Percentiles rank a stretch among this genome's conserved stretches.
These are phyloP conservation scores for Drosophila eohydei DNA, from an alignment of 2,888 invertebrate genomes.

Conservation along the genomic window DNA sequence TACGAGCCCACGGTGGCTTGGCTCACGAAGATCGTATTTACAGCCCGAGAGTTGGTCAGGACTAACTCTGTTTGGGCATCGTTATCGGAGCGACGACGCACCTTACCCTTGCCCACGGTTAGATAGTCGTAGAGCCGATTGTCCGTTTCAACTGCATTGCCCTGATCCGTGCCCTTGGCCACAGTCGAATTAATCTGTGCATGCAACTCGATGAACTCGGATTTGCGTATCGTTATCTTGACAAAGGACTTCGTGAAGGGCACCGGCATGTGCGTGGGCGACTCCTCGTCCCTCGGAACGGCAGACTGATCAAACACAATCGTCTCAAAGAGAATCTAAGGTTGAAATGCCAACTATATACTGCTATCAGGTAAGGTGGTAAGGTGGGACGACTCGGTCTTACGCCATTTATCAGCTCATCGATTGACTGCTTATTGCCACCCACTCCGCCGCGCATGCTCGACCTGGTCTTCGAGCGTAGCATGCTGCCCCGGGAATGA, in stretches of 20 bases:
- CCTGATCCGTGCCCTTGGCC: slow-evolving; percentile 87
- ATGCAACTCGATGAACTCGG: slow-evolving; percentile 88
- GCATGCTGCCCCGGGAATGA: not conserved
- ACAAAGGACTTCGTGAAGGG: slow-evolving; percentile 85
- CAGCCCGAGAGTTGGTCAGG: slow-evolving; percentile 88
- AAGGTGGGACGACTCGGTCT: not conserved
- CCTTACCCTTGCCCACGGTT: slow-evolving; percentile 88
- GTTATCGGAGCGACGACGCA: slow-evolving; percentile 88
- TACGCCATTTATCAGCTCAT: slow-evolving; percentile 70
- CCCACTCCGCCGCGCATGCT: slow-evolving; percentile 56
- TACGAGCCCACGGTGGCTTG: slow-evolving; percentile 86
- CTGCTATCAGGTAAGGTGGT: no score
- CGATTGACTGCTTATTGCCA: slow-evolving; percentile 71
- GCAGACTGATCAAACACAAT: slow-evolving; percentile 26
- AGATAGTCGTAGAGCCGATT: slow-evolving; percentile 89
- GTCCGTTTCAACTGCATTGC: slow-evolving; percentile 86
- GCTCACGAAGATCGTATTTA: slow-evolving; percentile 84
- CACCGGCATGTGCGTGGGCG: not conserved
- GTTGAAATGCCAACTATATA: no score
- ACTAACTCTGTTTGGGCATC: slow-evolving; percentile 89
- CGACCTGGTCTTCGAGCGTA: slow-evolving; percentile 43
- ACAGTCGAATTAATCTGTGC: slow-evolving; percentile 88
- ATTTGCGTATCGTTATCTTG: slow-evolving; percentile 88
- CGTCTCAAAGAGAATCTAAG: slow-evolving; percentile 47
- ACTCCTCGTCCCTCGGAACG: not conserved